A percentile compares a stretch with the other conserved stretches of the same genome.
Evolutionary conservation across 2,797 vertebrate genomes (phyloP).

Genomic region (Crenuchus spilurus): DNA sequence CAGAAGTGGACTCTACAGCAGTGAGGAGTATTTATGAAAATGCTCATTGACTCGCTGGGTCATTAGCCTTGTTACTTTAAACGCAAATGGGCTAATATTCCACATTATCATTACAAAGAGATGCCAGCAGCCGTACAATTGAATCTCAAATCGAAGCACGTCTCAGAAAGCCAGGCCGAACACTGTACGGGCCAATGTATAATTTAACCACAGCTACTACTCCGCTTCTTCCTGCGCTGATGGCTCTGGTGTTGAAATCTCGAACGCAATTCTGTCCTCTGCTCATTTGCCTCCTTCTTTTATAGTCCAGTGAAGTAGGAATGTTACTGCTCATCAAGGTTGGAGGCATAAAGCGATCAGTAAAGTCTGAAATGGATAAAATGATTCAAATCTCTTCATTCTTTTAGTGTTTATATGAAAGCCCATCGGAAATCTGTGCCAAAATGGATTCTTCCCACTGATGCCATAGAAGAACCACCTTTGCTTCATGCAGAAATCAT

Average conservation of each 20-base stretch:
- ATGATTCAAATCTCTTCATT: neutral
- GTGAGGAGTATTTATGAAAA: neutral
- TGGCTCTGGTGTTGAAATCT: constrained; percentile 86
- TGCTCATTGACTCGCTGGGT: neutral
- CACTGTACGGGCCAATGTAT: constrained; percentile 85
- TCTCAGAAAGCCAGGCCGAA: constrained; percentile 84
- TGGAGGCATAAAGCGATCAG: neutral
- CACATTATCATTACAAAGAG: neutral
- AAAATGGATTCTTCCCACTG: too few species aligned
- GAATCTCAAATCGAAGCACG: constrained; percentile 83
- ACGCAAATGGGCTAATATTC: neutral
- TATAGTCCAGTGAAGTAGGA: constrained; percentile 74
- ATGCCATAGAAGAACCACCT: too few species aligned
- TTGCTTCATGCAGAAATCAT: too few species aligned
- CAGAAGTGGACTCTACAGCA: neutral
- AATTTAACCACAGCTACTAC: constrained; percentile 94
- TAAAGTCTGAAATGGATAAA: neutral
- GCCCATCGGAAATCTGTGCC: too few species aligned
- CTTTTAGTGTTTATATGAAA: neutral
- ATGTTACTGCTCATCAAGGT: constrained; percentile 77
- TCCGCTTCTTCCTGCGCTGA: constrained; percentile 91
- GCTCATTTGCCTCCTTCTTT: constrained; percentile 80
- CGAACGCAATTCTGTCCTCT: constrained; percentile 74
- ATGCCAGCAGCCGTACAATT: too few species aligned
- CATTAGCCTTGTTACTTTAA: constrained; percentile 39